phyloP scores from a whole-genome alignment of 1,140 invertebrate genomes.

The Drosophila kepulauana region DNA sequence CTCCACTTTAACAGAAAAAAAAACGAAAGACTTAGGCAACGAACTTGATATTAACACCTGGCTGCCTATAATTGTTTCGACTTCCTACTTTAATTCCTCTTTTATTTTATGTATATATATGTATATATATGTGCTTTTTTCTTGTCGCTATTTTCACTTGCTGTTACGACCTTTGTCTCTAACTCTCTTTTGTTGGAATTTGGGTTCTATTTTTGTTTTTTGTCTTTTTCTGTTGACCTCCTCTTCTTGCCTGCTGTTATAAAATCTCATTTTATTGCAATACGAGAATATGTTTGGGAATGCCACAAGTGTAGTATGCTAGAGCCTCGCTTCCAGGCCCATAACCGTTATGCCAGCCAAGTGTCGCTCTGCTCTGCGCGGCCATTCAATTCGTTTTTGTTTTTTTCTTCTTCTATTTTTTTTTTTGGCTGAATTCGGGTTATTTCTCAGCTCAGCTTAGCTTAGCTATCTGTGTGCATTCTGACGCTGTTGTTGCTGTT shows the following conservation, averaged over 20 bases:
- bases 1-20: slow-evolving; percentile 58
- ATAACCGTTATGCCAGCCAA: slow-evolving; percentile 59
- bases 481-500: background rate
- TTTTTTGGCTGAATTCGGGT: slow-evolving; percentile 22
- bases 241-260: slow-evolving; percentile 50
- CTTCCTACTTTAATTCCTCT: slow-evolving; percentile 38
- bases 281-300: slow-evolving; percentile 55
- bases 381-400: slow-evolving; percentile 33
- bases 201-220: slow-evolving; percentile 44
- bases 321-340: slow-evolving; percentile 45
- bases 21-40: slow-evolving; percentile 77
- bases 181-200: slow-evolving; percentile 51
- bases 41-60: slow-evolving; percentile 65
- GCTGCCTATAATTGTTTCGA: slow-evolving; percentile 47
- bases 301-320: slow-evolving; percentile 26
- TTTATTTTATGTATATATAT: background rate
- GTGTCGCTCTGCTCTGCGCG: slow-evolving; percentile 19
- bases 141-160: slow-evolving; percentile 77
- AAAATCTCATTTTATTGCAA: slow-evolving; percentile 81
- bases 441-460: slow-evolving; percentile 18
- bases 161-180: slow-evolving; percentile 66
- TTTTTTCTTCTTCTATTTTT: slow-evolving; percentile 7
- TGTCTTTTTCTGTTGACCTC: background rate
- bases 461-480: slow-evolving; percentile 10
- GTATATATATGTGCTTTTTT: background rate